phyloP scores from a whole-genome alignment of 2,113 vertebrate genomes.

The Isurus oxyrinchus region DNA sequence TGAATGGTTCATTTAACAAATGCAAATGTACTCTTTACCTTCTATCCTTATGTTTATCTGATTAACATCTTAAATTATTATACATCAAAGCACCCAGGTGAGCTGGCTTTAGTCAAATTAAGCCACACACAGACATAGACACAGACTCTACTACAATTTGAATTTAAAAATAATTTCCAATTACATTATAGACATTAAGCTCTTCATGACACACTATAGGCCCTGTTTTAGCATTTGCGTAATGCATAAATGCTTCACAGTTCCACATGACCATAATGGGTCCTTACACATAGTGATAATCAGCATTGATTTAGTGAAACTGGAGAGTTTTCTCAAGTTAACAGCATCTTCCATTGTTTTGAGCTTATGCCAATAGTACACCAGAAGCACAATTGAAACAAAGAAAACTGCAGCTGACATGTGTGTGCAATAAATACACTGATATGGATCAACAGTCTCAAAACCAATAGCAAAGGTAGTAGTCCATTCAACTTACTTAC shows the following conservation, averaged over 20 bases:
- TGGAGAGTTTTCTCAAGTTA: background rate
- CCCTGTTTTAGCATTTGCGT: too few relatives aligned
- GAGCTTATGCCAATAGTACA: background rate
- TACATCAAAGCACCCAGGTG: too few relatives aligned
- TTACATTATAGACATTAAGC: too few relatives aligned
- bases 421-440: background rate
- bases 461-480: background rate
- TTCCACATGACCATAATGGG: background rate
- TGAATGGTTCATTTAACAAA: too few relatives aligned
- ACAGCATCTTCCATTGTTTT: background rate
- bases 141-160: too few relatives aligned
- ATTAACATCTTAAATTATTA: too few relatives aligned
- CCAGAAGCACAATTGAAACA: background rate
- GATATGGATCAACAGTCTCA: background rate
- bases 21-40: too few relatives aligned
- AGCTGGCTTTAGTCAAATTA: too few relatives aligned
- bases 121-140: too few relatives aligned
- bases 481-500: background rate
- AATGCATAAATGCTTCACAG: background rate
- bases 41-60: too few relatives aligned
- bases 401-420: background rate
- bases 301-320: background rate
- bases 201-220: too few relatives aligned
- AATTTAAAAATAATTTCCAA: too few relatives aligned
- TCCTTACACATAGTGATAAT: background rate